A percentile compares a stretch with the other conserved stretches of the same genome.
phyloP scores from a whole-genome alignment of 2,797 vertebrate species.

The Melanotaenia parkinsoni region DNA sequence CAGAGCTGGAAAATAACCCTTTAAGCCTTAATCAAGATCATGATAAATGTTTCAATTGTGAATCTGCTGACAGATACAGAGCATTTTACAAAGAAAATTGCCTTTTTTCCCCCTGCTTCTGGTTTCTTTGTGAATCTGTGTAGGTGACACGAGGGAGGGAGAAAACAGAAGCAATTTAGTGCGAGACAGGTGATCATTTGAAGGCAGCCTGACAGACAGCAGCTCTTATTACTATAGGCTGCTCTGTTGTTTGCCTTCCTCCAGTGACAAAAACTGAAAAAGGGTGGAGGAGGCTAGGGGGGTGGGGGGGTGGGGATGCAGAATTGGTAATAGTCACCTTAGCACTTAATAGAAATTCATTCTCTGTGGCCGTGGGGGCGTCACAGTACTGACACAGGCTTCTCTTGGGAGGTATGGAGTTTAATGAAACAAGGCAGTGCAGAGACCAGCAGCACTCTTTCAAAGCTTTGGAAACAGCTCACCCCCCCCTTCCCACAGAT shows the following conservation, averaged over 20 bases:
- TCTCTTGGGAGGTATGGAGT: constrained; percentile 36
- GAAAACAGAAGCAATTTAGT: constrained; percentile 77
- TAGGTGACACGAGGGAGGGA: constrained; percentile 71
- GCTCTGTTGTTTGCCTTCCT: constrained; percentile 67
- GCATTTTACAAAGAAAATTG: constrained; percentile 76
- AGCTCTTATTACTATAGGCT: constrained; percentile 75
- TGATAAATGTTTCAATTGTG: constrained; percentile 81
- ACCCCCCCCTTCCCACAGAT: constrained; percentile 3
- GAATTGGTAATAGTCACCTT: constrained; percentile 73
- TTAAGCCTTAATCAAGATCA: constrained; percentile 78
- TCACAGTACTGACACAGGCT: constrained; percentile 51
- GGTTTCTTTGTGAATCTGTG: constrained; percentile 69
- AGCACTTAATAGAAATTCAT: constrained; percentile 69
- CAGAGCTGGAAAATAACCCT: constrained; percentile 49
- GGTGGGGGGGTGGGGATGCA: constrained; percentile 51
- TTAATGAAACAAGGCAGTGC: constrained; percentile 34
- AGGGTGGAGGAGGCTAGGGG: background rate
- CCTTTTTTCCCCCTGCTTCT: constrained; percentile 26
- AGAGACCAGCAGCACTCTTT: constrained; percentile 58
- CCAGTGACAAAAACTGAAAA: constrained; percentile 57
- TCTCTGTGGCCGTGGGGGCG: constrained; percentile 48
- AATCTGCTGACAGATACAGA: constrained; percentile 76
- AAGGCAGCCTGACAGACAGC: constrained; percentile 78
- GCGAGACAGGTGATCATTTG: constrained; percentile 83
- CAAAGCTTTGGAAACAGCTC: constrained; percentile 27